Conservation (phyloP, 2,888 invertebrate genomes). For the Microdon myrmicae region DNA sequence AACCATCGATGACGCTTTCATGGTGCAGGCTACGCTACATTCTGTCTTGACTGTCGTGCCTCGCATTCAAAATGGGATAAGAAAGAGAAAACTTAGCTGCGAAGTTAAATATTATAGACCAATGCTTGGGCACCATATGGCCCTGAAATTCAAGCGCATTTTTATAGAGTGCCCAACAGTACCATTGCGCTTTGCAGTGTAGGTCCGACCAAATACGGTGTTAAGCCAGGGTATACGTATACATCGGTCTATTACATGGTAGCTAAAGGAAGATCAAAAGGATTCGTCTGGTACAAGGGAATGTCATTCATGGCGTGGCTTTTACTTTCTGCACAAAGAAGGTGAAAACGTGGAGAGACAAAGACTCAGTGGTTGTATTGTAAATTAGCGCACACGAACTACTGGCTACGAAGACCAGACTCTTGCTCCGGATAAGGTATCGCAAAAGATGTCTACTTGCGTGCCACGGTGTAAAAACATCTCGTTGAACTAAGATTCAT, state of each 20-base stretch:
- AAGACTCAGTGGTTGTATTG: slow-evolving; percentile 22
- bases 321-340: slow-evolving; percentile 43
- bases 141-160: slow-evolving; percentile 27
- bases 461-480: too few relatives aligned
- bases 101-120: slow-evolving; percentile 3
- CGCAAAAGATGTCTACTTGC: too few relatives aligned
- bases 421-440: too few relatives aligned
- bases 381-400: slow-evolving; percentile 50
- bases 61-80: slow-evolving; percentile 36
- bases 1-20: slow-evolving; percentile 31
- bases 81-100: slow-evolving; percentile 38
- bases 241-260: slow-evolving; percentile 17
- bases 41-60: slow-evolving; percentile 27
- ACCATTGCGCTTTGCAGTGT: slow-evolving; percentile 3
- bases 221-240: slow-evolving; percentile 41
- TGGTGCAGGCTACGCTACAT: slow-evolving; percentile 26
- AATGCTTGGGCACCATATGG: slow-evolving; percentile 1
- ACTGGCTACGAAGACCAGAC: too few relatives aligned
- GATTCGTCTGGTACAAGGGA: slow-evolving; percentile 15
- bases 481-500: too few relatives aligned
- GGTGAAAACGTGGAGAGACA: slow-evolving; percentile 41
- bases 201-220: not conserved
- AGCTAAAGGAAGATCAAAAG: slow-evolving; percentile 28
- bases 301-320: slow-evolving; percentile 5
- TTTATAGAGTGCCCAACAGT: slow-evolving; percentile 10